Conservation (phyloP, 92 coral and sea anemone genomes). For the Heliopora coerulea region DNA sequence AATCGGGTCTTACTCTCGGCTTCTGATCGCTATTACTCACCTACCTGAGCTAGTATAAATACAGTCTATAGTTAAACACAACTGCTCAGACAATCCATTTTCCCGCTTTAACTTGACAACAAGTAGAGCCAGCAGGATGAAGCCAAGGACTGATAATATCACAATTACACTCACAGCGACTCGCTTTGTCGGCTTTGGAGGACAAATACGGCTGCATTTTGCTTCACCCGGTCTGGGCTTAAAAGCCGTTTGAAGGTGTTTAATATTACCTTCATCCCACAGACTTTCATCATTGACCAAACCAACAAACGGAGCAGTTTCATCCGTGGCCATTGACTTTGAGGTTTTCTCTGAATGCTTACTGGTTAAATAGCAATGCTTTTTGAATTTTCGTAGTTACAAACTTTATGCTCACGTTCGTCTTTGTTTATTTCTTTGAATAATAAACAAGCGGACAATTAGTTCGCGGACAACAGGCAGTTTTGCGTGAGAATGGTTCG, state of each 20-base stretch:
- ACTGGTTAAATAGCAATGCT: too few relatives aligned
- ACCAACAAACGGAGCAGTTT: conserved; percentile 24
- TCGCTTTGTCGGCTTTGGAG: too few relatives aligned
- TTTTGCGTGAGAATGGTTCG: too few relatives aligned
- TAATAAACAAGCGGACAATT: too few relatives aligned
- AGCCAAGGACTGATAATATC: neutral
- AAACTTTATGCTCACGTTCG: too few relatives aligned
- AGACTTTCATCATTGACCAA: conserved; percentile 1
- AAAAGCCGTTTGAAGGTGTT: neutral
- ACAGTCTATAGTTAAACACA: neutral
- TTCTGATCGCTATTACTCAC: too few relatives aligned
- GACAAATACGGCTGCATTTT: neutral
- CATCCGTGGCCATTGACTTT: neutral
- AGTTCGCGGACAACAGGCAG: too few relatives aligned
- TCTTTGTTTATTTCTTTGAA: too few relatives aligned
- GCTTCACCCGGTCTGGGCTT: neutral
- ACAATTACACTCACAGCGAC: neutral
- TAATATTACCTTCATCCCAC: conserved; percentile 9
- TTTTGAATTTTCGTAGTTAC: too few relatives aligned
- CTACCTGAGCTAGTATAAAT: neutral
- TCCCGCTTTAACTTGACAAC: neutral
- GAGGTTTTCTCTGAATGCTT: too few relatives aligned
- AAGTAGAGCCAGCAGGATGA: neutral
- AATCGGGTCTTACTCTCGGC: too few relatives aligned
- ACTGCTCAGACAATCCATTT: neutral